These are phyloP conservation scores for Acleris cristana DNA, from an alignment of 2,888 invertebrate species.

Conservation along the genomic window DNA sequence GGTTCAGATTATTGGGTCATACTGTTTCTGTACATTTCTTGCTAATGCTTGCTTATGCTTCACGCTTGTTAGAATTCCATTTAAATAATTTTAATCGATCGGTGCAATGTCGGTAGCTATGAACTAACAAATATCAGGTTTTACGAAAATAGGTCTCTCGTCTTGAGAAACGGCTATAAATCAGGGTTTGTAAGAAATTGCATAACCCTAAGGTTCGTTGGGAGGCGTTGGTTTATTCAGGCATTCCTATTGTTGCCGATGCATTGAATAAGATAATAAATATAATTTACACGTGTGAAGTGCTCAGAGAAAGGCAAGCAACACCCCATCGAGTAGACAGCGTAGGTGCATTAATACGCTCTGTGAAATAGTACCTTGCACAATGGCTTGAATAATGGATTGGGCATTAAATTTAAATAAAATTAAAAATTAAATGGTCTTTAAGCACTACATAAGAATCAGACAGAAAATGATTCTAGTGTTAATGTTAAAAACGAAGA, in stretches of 20 bases:
- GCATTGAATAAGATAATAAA: constrained; percentile 35
- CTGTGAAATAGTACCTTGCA: neutral
- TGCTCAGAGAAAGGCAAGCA: constrained; percentile 15
- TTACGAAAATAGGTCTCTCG: constrained; percentile 18
- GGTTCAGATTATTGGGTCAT: constrained; percentile 27
- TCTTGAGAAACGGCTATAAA: constrained; percentile 29
- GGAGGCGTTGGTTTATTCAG: constrained; percentile 36
- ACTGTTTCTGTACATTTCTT: constrained; percentile 13
- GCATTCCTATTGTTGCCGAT: constrained; percentile 37
- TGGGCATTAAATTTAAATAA: neutral
- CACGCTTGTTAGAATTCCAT: constrained; percentile 1
- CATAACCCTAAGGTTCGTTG: constrained; percentile 29
- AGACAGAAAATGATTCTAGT: too few relatives aligned
- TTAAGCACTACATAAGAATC: neutral
- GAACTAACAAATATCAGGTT: constrained; percentile 20
- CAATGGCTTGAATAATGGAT: neutral
- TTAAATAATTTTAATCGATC: neutral
- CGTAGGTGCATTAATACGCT: neutral
- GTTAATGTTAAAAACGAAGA: too few relatives aligned
- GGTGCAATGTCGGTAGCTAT: constrained; percentile 11
- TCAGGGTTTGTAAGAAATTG: constrained; percentile 29
- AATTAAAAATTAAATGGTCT: neutral
- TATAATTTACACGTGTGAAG: constrained; percentile 23
- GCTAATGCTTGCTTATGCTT: constrained; percentile 12
- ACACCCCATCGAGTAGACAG: constrained; percentile 1